phyloP scores from a whole-genome alignment of 2,797 vertebrate genomes.

The Chelmon rostratus region DNA sequence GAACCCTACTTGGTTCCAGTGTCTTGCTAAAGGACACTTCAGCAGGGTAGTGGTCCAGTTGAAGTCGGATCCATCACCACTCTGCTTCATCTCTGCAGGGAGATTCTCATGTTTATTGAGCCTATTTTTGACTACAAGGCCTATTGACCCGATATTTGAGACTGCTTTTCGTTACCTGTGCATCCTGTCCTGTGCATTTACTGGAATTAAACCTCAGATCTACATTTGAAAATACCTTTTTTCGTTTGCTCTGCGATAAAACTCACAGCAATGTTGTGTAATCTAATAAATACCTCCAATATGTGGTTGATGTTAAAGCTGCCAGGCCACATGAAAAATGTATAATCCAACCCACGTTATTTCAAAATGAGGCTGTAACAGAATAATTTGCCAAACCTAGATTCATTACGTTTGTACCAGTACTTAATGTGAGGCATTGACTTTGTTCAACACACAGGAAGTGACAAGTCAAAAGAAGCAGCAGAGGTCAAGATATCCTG shows the following conservation, averaged over 20 bases:
- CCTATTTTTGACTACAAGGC: slow-evolving; percentile 8
- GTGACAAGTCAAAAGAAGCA: background rate
- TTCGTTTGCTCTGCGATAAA: background rate
- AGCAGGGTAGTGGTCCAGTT: background rate
- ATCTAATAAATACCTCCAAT: background rate
- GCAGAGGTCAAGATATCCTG: background rate
- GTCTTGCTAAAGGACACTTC: background rate
- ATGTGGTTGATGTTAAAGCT: background rate
- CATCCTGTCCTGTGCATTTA: background rate
- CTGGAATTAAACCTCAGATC: background rate
- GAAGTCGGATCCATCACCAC: background rate
- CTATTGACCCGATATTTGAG: slow-evolving; percentile 39
- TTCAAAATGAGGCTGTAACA: slow-evolving; percentile 1
- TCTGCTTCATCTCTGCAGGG: background rate
- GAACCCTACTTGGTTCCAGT: too few relatives aligned
- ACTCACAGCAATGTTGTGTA: background rate
- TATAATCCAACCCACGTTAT: background rate
- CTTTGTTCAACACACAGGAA: background rate
- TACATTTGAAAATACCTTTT: background rate
- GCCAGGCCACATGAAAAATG: background rate
- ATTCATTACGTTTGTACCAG: background rate
- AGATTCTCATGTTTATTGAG: background rate
- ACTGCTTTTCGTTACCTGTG: background rate
- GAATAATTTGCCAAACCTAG: background rate
- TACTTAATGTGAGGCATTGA: background rate